Evolutionary conservation across 2,797 vertebrate species (phyloP), one percentile per base, ranked within the genome.

Genomic region (Peromyscus attwateri): DNA sequence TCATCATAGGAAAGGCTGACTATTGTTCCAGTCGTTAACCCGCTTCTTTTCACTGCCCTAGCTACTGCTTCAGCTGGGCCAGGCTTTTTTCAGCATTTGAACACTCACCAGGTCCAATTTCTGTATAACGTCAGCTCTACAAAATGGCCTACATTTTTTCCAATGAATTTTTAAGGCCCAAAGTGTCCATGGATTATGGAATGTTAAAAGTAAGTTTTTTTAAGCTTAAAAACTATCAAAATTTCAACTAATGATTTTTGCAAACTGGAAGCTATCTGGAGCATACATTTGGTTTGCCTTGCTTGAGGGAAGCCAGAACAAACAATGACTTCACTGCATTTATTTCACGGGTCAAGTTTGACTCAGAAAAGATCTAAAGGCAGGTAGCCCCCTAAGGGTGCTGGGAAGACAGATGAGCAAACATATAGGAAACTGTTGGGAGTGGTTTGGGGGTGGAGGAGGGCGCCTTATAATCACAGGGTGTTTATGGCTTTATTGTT

Each of bases 241-340:
- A 87, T 92, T 95, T 95, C 88, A 64, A 43, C 12, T 4, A 46
- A 12, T 91, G 66, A 85, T 40, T 95, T 97, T 89, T 95, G 49
- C 77, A 90, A 91, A 95, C 62, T 92, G 12, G 83, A 96, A 92
- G 79, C 87, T 92, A 29, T 90, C 79, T 94, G 76, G 52, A 96
- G 21, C 83, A 87, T 55, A 73, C 71, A 90, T 96, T 91, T 60
- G 73, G 0, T 92, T 94, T 87, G 94, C 62, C 96, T 90, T 91
- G 83, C 94, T 97, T 68, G 66, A 68, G 83, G 79, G 70, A 95
- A 91, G 46, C 91, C 92, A 75, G 89, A 75, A 68, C 55, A 97
- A 95, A 97, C 92, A 95, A 96, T 95, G 95, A 94, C 95, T 97
- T 96, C 92, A 94, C 91, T 93, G 91, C 90, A 37, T 95, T 96